Evolutionary conservation across 1,140 invertebrate species (phyloP).

Genomic region (Drosophila eugracilis): DNA sequence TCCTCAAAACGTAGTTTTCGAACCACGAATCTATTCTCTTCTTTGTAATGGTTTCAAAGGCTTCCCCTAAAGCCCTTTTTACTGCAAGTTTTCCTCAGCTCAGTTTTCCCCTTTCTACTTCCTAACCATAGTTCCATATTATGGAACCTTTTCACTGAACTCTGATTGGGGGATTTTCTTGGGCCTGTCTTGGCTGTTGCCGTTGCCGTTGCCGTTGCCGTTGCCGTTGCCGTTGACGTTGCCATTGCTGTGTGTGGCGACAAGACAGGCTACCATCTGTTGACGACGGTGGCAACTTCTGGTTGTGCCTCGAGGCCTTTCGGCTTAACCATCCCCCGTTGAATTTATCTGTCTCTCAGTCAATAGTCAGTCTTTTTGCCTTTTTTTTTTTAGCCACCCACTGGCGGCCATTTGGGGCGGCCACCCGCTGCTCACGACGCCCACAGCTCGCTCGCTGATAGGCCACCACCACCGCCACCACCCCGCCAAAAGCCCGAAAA

Average conservation of each 20-base stretch:
- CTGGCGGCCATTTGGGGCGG: slow-evolving; percentile 42
- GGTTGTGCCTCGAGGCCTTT: slow-evolving; percentile 1
- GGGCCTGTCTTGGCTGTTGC: slow-evolving; percentile 1
- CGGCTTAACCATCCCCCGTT: slow-evolving; percentile 17
- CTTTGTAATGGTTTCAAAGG: background rate
- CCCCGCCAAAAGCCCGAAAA: background rate
- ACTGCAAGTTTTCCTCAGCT: background rate
- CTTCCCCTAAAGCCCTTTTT: background rate
- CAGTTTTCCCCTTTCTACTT: no score
- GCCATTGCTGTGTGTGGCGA: no score
- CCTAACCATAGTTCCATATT: background rate
- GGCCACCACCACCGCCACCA: slow-evolving; percentile 14
- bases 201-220: no score
- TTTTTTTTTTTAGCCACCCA: slow-evolving; percentile 11
- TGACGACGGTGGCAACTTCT: slow-evolving; percentile 39
- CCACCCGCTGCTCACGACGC: slow-evolving; percentile 51
- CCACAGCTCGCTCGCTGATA: slow-evolving; percentile 26
- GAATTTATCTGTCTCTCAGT: slow-evolving; percentile 11
- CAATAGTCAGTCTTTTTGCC: background rate
- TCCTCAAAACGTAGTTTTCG: background rate
- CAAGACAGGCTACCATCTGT: slow-evolving; percentile 19
- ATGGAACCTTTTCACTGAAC: slow-evolving; percentile 10
- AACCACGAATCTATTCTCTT: background rate
- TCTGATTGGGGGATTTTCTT: slow-evolving; percentile 23
- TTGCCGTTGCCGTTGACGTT: no score